Evolutionary conservation across 1,140 invertebrate genomes (phyloP).

Genomic region (Drosophila sproati): DNA sequence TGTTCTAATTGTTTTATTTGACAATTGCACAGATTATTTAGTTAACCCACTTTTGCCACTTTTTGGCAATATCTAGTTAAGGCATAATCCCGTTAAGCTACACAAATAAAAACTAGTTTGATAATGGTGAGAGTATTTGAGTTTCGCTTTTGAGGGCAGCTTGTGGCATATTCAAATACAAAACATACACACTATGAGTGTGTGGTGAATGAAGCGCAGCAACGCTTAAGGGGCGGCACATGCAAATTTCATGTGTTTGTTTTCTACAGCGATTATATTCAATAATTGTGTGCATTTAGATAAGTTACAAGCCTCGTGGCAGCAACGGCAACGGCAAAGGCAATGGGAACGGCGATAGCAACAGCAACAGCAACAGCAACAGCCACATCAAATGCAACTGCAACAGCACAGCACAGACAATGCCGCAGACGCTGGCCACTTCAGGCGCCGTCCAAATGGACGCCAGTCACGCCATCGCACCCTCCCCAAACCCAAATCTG

Average conservation of each 20-base stretch:
- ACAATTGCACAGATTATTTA: slow-evolving; percentile 5
- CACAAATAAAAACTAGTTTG: background rate
- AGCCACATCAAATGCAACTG: background rate
- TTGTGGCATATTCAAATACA: background rate
- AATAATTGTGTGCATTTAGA: slow-evolving; percentile 84
- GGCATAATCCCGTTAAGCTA: slow-evolving; percentile 1
- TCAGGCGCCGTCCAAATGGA: slow-evolving; percentile 68
- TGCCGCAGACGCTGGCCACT: slow-evolving; percentile 35
- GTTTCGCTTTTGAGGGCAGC: background rate
- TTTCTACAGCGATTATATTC: slow-evolving; percentile 79
- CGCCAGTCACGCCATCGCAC: slow-evolving; percentile 74
- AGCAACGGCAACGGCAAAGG: slow-evolving; percentile 9
- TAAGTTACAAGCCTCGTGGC: slow-evolving; percentile 74
- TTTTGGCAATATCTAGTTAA: too few relatives aligned
- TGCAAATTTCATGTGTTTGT: slow-evolving; percentile 70
- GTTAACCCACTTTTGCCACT: background rate
- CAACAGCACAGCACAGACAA: slow-evolving; percentile 29
- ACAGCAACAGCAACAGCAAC: too few relatives aligned
- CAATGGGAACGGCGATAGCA: too few relatives aligned
- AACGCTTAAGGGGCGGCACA: slow-evolving; percentile 70
- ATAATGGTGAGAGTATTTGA: slow-evolving; percentile 11
- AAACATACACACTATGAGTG: background rate
- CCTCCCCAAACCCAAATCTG: slow-evolving; percentile 27
- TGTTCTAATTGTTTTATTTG: slow-evolving; percentile 30
- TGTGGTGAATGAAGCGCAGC: slow-evolving; percentile 35